Conservation (phyloP, 2,113 vertebrate species). For the Phyllostomus hastatus region DNA sequence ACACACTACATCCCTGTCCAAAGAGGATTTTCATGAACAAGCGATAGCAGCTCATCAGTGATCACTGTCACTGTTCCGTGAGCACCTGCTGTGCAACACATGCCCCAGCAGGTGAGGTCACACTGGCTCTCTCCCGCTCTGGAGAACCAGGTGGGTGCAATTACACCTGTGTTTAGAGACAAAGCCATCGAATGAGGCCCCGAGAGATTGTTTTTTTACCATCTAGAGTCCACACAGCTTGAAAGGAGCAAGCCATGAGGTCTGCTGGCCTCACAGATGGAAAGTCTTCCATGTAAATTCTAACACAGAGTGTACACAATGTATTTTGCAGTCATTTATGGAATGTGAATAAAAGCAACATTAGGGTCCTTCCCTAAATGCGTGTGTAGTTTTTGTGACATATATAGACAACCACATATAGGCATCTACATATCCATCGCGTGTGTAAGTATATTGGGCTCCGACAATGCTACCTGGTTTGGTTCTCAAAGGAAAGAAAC, state of each 20-base stretch:
- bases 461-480: background rate
- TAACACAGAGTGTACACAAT: background rate
- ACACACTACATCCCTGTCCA: accelerated
- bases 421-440: background rate
- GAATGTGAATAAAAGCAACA: background rate
- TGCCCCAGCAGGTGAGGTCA: no score
- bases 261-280: background rate
- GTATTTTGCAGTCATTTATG: background rate
- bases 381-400: background rate
- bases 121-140: background rate
- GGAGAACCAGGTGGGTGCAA: background rate
- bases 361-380: background rate
- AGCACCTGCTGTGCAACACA: background rate
- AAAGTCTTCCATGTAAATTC: background rate
- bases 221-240: background rate
- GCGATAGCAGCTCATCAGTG: background rate
- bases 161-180: background rate
- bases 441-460: background rate
- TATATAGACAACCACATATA: background rate
- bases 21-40: background rate
- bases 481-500: background rate
- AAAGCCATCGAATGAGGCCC: background rate
- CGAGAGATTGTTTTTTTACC: background rate
- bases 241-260: background rate
- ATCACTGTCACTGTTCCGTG: background rate